phyloP scores from a whole-genome alignment of 2,797 vertebrate genomes.

The Argentina silus region DNA sequence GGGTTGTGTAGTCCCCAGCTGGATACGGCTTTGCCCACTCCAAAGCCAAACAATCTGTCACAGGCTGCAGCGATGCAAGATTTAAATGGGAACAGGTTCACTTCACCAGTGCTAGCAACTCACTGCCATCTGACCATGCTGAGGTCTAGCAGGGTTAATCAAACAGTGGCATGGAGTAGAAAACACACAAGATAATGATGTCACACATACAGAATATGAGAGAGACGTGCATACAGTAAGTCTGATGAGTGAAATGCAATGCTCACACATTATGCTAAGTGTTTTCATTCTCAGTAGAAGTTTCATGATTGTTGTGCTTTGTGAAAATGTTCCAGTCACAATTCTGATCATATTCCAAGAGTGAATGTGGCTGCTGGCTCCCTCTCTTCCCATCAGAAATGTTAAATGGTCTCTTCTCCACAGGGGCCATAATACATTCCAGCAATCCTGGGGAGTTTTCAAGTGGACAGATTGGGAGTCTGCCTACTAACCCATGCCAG shows the following conservation, averaged over 20 bases:
- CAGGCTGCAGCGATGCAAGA: constrained; percentile 45
- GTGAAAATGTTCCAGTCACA: constrained; percentile 62
- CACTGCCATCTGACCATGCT: constrained; percentile 58
- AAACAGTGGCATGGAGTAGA: constrained; percentile 48
- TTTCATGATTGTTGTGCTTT: constrained; percentile 45
- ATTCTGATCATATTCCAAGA: constrained; percentile 65
- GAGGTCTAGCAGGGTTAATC: constrained; percentile 52
- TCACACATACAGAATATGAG: constrained; percentile 14
- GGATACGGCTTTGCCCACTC: constrained; percentile 55
- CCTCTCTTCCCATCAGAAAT: constrained; percentile 61
- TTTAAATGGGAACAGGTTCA: constrained; percentile 59
- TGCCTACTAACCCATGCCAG: constrained; percentile 64
- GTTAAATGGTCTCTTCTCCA: constrained; percentile 70
- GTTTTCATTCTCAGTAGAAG: background rate
- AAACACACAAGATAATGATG: constrained; percentile 51
- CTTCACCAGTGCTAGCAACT: constrained; percentile 12
- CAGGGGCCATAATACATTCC: constrained; percentile 63
- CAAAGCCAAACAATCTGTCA: constrained; percentile 65
- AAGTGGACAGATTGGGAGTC: constrained; percentile 75
- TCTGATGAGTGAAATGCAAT: constrained; percentile 24
- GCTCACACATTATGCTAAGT: background rate
- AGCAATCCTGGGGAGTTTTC: constrained; percentile 70
- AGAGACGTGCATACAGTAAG: constrained; percentile 35
- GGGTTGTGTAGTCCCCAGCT: constrained; percentile 68
- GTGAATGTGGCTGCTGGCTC: constrained; percentile 30